Percentiles rank a stretch among this genome's conserved stretches.
phyloP scores from a whole-genome alignment of 2,888 invertebrate species.

The Stenchaetothrips biformis region DNA sequence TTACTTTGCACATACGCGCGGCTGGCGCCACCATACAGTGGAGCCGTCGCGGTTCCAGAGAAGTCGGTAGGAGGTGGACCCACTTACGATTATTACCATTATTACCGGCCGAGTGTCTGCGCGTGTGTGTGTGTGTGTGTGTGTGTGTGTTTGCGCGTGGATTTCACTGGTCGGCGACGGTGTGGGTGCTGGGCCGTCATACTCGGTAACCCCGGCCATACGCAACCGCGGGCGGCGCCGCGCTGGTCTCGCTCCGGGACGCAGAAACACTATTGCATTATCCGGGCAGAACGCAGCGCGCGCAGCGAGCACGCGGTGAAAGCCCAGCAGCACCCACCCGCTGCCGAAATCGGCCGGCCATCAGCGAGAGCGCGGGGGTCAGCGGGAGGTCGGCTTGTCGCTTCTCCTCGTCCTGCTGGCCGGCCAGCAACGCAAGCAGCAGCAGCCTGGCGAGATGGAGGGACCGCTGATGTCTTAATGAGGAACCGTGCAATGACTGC shows the following conservation, averaged over 20 bases:
- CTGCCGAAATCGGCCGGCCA: too few relatives aligned
- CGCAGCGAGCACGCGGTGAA: background rate
- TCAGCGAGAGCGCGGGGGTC: too few relatives aligned
- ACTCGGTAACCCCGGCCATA: background rate
- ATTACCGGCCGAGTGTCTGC: background rate
- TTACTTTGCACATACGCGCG: too few relatives aligned
- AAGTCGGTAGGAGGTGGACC: constrained; percentile 1
- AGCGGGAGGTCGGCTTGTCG: too few relatives aligned
- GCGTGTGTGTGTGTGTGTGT: background rate
- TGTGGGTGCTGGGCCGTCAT: background rate
- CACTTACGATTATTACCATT: background rate
- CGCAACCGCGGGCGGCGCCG: background rate
- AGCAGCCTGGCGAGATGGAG: background rate
- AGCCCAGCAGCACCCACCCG: background rate
- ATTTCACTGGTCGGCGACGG: background rate
- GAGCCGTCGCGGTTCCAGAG: background rate
- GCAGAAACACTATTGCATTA: constrained; percentile 9
- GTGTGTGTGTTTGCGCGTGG: background rate
- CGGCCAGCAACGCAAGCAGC: too few relatives aligned
- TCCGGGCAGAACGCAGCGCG: background rate
- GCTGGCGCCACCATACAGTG: too few relatives aligned
- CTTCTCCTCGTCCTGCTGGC: too few relatives aligned
- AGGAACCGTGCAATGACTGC: background rate
- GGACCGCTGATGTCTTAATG: constrained; percentile 4
- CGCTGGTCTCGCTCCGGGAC: constrained; percentile 3